phyloP scores from a whole-genome alignment of 2,113 vertebrate species.

The Oryzias melastigma region DNA sequence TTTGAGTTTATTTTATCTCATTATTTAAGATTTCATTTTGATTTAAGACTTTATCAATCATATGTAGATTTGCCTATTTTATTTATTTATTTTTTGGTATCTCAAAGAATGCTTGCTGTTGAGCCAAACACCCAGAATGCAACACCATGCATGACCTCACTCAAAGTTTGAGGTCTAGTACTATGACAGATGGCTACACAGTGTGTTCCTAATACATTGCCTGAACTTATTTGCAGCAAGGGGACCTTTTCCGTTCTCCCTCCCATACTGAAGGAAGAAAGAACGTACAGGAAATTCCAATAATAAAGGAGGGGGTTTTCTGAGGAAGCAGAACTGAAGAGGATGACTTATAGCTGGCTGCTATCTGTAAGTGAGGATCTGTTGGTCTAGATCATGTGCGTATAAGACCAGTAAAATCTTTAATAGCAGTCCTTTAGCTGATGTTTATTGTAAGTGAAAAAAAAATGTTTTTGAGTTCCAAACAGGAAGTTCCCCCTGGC shows the following conservation, averaged over 20 bases:
- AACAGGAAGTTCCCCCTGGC: no score
- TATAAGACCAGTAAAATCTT: no score
- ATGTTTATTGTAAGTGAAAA: background rate
- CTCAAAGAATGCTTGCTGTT: no score
- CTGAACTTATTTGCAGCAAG: constrained; percentile 25
- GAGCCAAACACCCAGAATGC: no score
- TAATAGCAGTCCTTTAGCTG: no score
- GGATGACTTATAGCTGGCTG: constrained; percentile 35
- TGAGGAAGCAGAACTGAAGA: constrained; percentile 60
- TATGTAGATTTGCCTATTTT: no score
- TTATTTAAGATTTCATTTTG: no score
- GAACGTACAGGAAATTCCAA: constrained; percentile 41
- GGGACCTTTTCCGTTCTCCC: constrained; percentile 29
- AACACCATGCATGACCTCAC: no score
- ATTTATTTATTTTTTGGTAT: no score
- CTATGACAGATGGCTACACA: background rate
- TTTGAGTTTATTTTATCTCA: no score
- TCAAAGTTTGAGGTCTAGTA: background rate
- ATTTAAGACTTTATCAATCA: no score
- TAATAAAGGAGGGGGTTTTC: constrained; percentile 43
- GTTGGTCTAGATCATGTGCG: background rate
- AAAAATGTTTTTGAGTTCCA: no score
- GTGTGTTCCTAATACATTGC: constrained; percentile 19
- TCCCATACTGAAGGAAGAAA: constrained; percentile 11
- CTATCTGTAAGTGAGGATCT: constrained; percentile 25